phyloP scores from a whole-genome alignment of 2,888 invertebrate species.

The Didymodactylos carnosus region DNA sequence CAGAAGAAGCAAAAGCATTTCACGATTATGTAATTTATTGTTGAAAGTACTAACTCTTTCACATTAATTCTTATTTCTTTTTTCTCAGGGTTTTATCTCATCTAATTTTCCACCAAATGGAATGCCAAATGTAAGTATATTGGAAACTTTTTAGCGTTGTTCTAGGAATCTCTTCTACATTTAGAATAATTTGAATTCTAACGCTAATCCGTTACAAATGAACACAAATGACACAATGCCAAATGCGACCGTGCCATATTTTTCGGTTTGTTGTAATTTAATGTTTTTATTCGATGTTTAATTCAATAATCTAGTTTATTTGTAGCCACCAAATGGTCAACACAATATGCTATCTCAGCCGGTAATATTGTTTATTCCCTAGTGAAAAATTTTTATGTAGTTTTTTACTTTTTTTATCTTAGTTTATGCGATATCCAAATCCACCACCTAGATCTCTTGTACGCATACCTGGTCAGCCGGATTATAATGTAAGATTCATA shows the following conservation, averaged over 20 bases:
- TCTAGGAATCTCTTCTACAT: no score
- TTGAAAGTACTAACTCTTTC: background rate
- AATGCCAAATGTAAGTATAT: background rate
- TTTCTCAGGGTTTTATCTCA: background rate
- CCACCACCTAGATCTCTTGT: background rate
- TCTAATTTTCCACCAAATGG: background rate
- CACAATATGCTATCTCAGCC: no score
- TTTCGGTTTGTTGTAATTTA: background rate
- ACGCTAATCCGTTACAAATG: background rate
- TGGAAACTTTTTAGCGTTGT: background rate
- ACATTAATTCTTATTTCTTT: background rate
- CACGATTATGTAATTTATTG: slow-evolving; percentile 70
- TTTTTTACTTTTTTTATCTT: no score
- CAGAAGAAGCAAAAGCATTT: slow-evolving; percentile 96
- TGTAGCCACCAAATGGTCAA: background rate
- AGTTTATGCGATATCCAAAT: background rate
- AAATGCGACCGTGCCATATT: background rate
- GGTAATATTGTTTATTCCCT: no score
- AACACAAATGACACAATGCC: background rate
- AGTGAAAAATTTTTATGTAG: no score
- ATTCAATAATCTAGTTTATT: background rate
- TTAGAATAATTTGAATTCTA: background rate
- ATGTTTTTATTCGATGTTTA: no score
- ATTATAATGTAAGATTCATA: background rate
- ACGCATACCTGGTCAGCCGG: background rate